A percentile compares a stretch with the other conserved stretches of the same genome.
phyloP scores from a whole-genome alignment of 2,888 invertebrate species.

The Lordiphosa fenestrarum region DNA sequence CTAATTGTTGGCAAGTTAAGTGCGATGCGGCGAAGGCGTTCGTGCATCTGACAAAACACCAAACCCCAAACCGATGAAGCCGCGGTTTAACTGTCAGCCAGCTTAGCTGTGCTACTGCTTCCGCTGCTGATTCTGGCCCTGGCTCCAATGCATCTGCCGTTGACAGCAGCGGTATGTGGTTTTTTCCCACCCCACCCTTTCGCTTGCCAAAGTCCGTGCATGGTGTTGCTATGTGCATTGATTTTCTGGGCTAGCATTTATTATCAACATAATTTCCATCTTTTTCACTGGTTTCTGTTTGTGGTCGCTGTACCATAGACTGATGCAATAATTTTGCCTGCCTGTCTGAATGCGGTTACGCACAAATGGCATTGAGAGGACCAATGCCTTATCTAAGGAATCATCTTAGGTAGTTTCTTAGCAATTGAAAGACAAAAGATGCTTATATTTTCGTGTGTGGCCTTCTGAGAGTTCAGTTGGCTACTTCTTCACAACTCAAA shows the following conservation, averaged over 20 bases:
- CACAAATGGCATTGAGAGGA: constrained; percentile 19
- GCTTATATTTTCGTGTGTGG: too few species aligned
- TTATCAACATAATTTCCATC: constrained; percentile 37
- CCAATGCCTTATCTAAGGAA: constrained; percentile 7
- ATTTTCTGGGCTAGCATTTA: constrained; percentile 58
- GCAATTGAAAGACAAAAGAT: too few species aligned
- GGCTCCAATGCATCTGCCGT: constrained; percentile 40
- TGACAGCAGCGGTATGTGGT: constrained; percentile 53
- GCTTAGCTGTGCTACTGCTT: background rate
- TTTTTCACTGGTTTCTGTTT: constrained; percentile 30
- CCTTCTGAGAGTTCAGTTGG: too few species aligned
- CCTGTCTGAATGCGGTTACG: constrained; percentile 56
- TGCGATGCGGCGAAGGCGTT: constrained; percentile 3
- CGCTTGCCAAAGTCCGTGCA: constrained; percentile 4
- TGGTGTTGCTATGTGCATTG: constrained; percentile 40
- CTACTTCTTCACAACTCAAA: too few species aligned
- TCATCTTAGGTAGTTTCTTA: background rate
- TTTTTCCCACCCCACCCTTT: background rate
- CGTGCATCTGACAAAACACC: constrained; percentile 20
- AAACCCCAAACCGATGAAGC: constrained; percentile 13
- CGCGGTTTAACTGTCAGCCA: constrained; percentile 43
- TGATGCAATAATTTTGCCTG: constrained; percentile 50
- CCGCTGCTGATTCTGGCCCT: constrained; percentile 34
- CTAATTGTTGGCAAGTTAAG: constrained; percentile 64
- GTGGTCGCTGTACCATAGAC: constrained; percentile 23